A percentile compares a stretch with the other conserved stretches of the same genome.
phyloP scores from a whole-genome alignment of 1,140 invertebrate species.

The Patella vulgata region DNA sequence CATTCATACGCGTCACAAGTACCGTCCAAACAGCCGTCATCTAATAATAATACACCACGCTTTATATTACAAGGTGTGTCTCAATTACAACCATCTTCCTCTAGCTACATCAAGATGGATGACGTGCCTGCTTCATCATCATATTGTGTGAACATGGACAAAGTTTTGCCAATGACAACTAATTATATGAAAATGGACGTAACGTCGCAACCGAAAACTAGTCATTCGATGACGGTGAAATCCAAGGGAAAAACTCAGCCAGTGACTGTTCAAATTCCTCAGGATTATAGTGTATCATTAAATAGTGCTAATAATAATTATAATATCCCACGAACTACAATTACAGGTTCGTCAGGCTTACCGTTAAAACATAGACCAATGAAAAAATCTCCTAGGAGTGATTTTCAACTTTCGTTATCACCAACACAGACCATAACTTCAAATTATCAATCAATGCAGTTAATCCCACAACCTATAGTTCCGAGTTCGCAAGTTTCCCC shows the following conservation, averaged over 20 bases:
- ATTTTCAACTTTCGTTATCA: too few species aligned
- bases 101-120: constrained; percentile 19
- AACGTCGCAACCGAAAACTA: constrained; percentile 2
- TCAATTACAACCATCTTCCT: constrained; percentile 28
- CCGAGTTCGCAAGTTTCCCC: constrained; percentile 37
- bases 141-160: too few species aligned
- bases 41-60: constrained; percentile 24
- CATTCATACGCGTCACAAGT: too few species aligned
- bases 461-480: constrained; percentile 49
- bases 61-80: constrained; percentile 43
- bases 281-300: neutral
- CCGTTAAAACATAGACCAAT: neutral
- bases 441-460: constrained; percentile 18
- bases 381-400: too few species aligned
- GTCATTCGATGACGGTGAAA: too few species aligned
- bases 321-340: constrained; percentile 7
- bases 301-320: constrained; percentile 7
- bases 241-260: constrained; percentile 14
- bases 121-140: too few species aligned
- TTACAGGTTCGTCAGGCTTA: neutral
- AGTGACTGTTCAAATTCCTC: too few species aligned
- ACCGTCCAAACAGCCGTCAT: too few species aligned
- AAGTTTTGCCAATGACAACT: too few species aligned
- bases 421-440: too few species aligned
- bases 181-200: constrained; percentile 24